Conservation (phyloP, 2,797 vertebrate species). For the Euphonia xanthogaster region DNA sequence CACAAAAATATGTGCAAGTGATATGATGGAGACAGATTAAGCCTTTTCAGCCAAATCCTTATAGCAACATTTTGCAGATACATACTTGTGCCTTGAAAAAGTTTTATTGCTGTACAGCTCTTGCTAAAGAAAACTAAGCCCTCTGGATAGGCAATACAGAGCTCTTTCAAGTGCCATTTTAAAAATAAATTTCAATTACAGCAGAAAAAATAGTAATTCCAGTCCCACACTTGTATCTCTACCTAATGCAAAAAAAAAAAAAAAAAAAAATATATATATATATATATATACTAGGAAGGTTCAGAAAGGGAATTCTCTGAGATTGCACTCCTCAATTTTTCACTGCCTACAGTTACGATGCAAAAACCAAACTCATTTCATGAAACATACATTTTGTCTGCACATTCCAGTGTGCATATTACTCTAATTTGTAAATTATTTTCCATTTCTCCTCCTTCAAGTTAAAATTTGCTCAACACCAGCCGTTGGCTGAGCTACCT, state of each 20-base stretch:
- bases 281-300: neutral
- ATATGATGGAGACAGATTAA: neutral
- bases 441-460: neutral
- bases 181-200: neutral
- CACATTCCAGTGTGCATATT: neutral
- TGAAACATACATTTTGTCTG: neutral
- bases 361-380: neutral
- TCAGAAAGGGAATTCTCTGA: neutral
- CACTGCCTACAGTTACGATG: rapidly evolving
- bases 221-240: neutral
- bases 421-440: neutral
- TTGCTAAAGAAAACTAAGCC: neutral
- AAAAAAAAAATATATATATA: no score
- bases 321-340: neutral
- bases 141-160: neutral
- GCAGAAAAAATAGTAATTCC: neutral
- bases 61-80: neutral
- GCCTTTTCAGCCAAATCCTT: neutral
- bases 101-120: neutral
- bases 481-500: neutral
- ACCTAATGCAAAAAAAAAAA: neutral
- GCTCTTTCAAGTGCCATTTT: neutral
- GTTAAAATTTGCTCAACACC: neutral
- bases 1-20: neutral
- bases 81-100: neutral